phyloP scores from a whole-genome alignment of 2,113 vertebrate genomes.

The Aspiorhynchus laticeps region DNA sequence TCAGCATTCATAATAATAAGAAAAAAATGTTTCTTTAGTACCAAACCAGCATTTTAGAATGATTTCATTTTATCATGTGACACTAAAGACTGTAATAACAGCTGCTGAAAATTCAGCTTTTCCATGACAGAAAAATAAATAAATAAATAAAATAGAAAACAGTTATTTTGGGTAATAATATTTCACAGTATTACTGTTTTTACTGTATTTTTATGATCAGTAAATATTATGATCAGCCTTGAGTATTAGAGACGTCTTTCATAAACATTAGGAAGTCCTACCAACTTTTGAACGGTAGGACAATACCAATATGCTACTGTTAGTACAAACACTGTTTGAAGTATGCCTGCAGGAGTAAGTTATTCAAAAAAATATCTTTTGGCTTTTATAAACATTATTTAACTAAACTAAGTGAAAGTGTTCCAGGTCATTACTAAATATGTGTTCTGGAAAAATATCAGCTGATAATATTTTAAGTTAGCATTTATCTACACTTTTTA shows the following conservation, averaged over 20 bases:
- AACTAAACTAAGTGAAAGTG: not conserved
- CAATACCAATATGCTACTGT: not conserved
- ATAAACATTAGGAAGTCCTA: not conserved
- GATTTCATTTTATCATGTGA: not conserved
- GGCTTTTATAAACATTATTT: not conserved
- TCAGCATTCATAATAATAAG: not conserved
- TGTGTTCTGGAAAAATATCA: not conserved
- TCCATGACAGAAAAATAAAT: not conserved
- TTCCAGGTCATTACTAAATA: not conserved
- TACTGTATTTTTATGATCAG: not conserved
- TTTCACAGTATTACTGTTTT: not conserved
- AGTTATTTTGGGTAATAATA: not conserved
- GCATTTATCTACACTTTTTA: not conserved
- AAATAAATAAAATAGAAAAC: no score
- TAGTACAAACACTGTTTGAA: constrained; percentile 13
- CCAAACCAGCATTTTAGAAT: no score
- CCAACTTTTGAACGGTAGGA: not conserved
- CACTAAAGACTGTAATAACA: not conserved
- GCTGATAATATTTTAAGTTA: not conserved
- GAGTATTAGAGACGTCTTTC: not conserved
- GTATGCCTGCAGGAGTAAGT: not conserved
- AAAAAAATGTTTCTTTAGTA: no score
- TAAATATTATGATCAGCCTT: not conserved
- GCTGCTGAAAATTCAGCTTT: not conserved
- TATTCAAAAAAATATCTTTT: not conserved